Conservation (phyloP, 2,888 invertebrate species). For the Campaea margaritaria region DNA sequence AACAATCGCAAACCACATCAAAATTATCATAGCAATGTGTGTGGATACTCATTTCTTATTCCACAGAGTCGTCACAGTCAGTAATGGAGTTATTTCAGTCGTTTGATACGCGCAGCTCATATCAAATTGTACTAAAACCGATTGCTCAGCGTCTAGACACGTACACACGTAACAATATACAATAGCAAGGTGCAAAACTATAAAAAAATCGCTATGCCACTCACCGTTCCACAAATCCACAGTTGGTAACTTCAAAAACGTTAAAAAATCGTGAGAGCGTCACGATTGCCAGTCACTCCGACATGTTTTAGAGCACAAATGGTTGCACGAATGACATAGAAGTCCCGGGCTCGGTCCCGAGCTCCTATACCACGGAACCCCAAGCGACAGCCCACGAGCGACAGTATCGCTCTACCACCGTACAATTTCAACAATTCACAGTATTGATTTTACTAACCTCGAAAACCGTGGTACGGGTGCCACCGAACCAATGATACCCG, state of each 20-base stretch:
- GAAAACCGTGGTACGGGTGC: conserved; percentile 62
- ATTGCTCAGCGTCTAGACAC: conserved; percentile 30
- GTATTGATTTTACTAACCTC: conserved; percentile 69
- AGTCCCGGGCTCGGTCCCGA: conserved; percentile 65
- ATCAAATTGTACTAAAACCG: conserved; percentile 39
- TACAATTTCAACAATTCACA: conserved; percentile 41
- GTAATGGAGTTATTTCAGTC: conserved; percentile 58
- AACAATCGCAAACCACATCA: conserved; percentile 32
- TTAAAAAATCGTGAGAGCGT: conserved; percentile 72
- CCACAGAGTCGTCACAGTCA: conserved; percentile 51
- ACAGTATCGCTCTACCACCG: conserved; percentile 35
- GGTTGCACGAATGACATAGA: conserved; percentile 79
- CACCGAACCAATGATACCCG: conserved; percentile 72
- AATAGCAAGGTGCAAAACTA: conserved; percentile 20
- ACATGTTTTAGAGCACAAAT: conserved; percentile 79
- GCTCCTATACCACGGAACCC: conserved; percentile 61
- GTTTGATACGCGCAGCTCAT: conserved; percentile 47
- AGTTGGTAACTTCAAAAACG: conserved; percentile 63
- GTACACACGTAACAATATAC: conserved; percentile 31
- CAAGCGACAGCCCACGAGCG: conserved; percentile 44
- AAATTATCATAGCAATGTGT: conserved; percentile 35
- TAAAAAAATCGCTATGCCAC: conserved; percentile 51
- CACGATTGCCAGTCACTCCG: conserved; percentile 69
- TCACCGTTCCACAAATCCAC: conserved; percentile 63
- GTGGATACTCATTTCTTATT: conserved; percentile 41